Percentiles rank a stretch among this genome's conserved stretches.
These are phyloP conservation scores for Drosophila aff. DNA, from an alignment of 1,140 invertebrate genomes.

Conservation along the genomic window DNA sequence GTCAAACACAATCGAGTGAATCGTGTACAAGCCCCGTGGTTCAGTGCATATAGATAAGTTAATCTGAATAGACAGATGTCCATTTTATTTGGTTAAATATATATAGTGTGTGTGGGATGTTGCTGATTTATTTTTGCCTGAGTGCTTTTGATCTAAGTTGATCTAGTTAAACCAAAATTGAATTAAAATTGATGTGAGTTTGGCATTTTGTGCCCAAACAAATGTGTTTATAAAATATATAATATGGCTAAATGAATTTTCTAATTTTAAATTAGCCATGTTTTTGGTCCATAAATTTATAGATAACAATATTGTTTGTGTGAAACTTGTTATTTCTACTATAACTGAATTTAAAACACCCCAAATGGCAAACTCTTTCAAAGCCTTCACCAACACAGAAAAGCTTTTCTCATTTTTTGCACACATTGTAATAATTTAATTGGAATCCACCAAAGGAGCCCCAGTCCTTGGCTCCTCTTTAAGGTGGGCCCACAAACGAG, in stretches of 20 bases:
- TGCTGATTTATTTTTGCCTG: constrained; percentile 1
- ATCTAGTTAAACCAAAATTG: not conserved
- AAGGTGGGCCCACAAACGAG: constrained; percentile 12
- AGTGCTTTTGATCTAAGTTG: constrained; percentile 8
- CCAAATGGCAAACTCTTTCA: not conserved
- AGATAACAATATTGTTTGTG: not conserved
- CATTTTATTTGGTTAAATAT: constrained; percentile 6
- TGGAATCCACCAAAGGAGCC: not conserved
- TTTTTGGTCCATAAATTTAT: not conserved
- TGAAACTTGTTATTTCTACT: not conserved
- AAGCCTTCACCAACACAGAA: not conserved
- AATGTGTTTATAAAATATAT: not conserved
- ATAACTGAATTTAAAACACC: not conserved
- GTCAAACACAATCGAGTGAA: constrained; percentile 21
- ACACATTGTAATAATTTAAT: not conserved
- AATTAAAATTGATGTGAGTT: constrained; percentile 2
- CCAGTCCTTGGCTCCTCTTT: not conserved
- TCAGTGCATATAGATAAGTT: constrained; percentile 19
- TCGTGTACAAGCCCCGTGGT: constrained; percentile 2
- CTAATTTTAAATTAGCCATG: not conserved
- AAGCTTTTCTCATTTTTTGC: not conserved
- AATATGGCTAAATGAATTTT: not conserved
- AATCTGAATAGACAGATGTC: constrained; percentile 23
- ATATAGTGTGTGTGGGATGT: not conserved
- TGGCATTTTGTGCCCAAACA: too few species aligned